Conservation (phyloP, 2,888 invertebrate genomes). For the Tinea semifulvella region DNA sequence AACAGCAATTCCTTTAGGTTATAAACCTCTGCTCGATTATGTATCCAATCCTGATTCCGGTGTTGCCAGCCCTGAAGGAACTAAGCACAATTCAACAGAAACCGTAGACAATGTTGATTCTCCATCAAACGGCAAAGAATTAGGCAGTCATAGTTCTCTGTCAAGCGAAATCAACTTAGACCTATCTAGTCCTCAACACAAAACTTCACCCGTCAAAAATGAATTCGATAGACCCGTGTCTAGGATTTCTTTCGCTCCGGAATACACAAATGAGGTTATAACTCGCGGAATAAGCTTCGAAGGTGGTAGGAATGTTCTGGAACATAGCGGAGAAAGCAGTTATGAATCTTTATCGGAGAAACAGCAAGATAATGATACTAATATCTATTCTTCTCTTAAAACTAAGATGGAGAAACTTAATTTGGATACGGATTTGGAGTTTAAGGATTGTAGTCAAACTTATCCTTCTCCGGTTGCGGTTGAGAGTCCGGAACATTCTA, state of each 20-base stretch:
- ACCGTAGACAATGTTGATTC: conserved; percentile 58
- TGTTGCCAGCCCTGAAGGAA: conserved; percentile 65
- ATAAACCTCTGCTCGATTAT: conserved; percentile 53
- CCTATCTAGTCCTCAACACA: conserved; percentile 57
- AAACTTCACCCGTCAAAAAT: conserved; percentile 40
- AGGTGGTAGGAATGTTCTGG: conserved; percentile 42
- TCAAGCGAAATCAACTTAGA: conserved; percentile 68
- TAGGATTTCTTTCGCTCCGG: conserved; percentile 42
- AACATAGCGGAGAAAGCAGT: conserved; percentile 47
- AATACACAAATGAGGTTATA: conserved; percentile 50
- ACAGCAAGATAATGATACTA: conserved; percentile 15
- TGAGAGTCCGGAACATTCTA: conserved; percentile 29
- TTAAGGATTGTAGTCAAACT: conserved; percentile 30
- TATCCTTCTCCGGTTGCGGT: conserved; percentile 33
- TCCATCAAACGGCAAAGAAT: conserved; percentile 48
- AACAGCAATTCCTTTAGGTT: conserved; percentile 41
- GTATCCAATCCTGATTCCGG: conserved; percentile 61
- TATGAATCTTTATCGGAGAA: conserved; percentile 39
- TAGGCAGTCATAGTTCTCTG: conserved; percentile 53
- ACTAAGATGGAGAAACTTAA: conserved; percentile 36
- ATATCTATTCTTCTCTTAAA: not conserved
- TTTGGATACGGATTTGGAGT: conserved; percentile 37
- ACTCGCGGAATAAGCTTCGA: conserved; percentile 50
- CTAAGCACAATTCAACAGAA: conserved; percentile 64
- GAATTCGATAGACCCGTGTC: conserved; percentile 48